These are phyloP conservation scores for Steatornis caripensis DNA, from an alignment of 2,113 vertebrate genomes.

Conservation along the genomic window DNA sequence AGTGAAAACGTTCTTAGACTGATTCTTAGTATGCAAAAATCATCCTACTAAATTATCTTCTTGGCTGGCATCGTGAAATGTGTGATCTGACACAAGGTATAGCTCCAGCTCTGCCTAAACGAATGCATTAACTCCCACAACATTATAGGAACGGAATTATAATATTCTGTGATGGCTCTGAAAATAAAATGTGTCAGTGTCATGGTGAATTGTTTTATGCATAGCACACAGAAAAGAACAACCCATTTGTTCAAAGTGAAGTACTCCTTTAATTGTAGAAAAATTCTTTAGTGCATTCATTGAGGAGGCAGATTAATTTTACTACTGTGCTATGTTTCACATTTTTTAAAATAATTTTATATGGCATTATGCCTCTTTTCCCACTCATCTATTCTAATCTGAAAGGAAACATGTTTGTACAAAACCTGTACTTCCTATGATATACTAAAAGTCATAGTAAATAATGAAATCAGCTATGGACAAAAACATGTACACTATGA, in stretches of 20 bases:
- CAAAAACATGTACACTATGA: background rate
- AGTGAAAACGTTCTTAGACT: background rate
- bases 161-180: background rate
- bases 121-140: background rate
- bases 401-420: background rate
- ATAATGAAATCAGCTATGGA: background rate
- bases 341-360: background rate
- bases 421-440: background rate
- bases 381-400: background rate
- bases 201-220: background rate
- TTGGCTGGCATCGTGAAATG: slow-evolving; percentile 10
- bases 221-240: background rate
- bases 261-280: background rate
- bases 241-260: background rate
- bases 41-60: slow-evolving; percentile 4
- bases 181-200: background rate
- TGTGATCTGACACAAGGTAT: slow-evolving; percentile 5
- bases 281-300: background rate
- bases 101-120: background rate
- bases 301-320: background rate
- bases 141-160: background rate
- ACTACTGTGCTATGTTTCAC: background rate
- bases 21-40: slow-evolving; percentile 13
- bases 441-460: background rate
- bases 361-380: background rate